Evolutionary conservation across 2,797 vertebrate species (phyloP).

Genomic region (Etheostoma nigrum): DNA sequence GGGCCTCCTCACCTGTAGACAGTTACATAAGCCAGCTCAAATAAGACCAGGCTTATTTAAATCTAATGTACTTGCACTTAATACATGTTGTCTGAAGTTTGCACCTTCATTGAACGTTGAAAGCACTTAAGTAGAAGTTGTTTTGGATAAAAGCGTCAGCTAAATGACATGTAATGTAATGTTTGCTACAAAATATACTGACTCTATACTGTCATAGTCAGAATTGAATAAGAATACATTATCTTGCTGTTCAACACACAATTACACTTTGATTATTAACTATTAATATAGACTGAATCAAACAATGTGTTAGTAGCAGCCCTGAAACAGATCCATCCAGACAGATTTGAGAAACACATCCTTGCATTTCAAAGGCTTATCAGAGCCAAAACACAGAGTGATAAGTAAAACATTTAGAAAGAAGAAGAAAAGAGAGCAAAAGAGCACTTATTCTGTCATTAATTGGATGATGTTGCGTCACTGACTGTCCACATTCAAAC

Average conservation of each 20-base stretch:
- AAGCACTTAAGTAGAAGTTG: too few relatives aligned
- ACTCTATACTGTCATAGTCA: not conserved
- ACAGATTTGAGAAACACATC: constrained; percentile 2
- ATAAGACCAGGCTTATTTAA: too few relatives aligned
- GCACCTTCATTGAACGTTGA: too few relatives aligned
- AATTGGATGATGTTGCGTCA: not conserved
- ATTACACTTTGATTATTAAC: not conserved
- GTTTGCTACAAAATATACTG: constrained; percentile 24
- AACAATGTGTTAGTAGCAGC: not conserved
- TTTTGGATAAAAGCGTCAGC: too few relatives aligned
- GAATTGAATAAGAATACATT: constrained; percentile 15
- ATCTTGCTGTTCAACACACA: not conserved
- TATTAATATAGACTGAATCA: not conserved
- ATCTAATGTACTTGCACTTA: too few relatives aligned
- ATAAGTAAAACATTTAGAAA: not conserved
- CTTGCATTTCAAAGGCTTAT: not conserved
- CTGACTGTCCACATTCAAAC: not conserved
- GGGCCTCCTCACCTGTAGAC: too few relatives aligned
- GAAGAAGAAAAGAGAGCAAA: too few relatives aligned
- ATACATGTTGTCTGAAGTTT: too few relatives aligned
- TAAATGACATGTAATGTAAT: too few relatives aligned
- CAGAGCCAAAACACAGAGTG: not conserved
- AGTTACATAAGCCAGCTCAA: too few relatives aligned
- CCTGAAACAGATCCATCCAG: not conserved
- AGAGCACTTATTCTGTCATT: not conserved